phyloP scores from a whole-genome alignment of 2,888 invertebrate species.

The Lasiommata megera region DNA sequence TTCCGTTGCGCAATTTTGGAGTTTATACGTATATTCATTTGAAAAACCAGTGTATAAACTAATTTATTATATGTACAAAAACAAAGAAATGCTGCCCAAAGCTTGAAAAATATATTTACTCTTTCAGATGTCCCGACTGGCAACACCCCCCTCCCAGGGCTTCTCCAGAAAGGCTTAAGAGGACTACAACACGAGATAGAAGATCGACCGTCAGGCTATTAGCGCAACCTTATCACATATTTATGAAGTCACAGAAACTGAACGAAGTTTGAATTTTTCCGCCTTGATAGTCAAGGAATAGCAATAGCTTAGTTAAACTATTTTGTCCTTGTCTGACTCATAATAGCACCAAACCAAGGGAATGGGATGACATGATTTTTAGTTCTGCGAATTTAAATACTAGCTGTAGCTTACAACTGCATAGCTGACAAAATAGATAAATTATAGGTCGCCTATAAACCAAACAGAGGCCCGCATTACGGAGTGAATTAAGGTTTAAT shows the following conservation, averaged over 20 bases:
- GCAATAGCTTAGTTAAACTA: not conserved
- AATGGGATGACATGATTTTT: not conserved
- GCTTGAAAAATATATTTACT: not conserved
- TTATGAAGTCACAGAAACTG: conserved; percentile 20
- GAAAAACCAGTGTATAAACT: no score
- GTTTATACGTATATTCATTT: no score
- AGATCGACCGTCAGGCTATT: conserved; percentile 32
- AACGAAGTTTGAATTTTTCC: conserved; percentile 12
- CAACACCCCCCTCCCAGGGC: conserved; percentile 55
- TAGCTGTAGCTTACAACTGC: no score
- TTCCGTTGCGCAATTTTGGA: no score
- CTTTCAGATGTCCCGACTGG: conserved; percentile 68
- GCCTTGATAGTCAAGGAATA: not conserved
- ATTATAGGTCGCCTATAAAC: no score
- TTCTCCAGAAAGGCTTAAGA: conserved; percentile 50
- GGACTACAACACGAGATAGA: conserved; percentile 40
- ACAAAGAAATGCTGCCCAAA: no score
- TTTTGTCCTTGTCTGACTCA: not conserved
- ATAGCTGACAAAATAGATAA: no score
- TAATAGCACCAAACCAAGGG: not conserved
- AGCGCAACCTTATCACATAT: conserved; percentile 20
- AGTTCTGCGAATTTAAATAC: not conserved
- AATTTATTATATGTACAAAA: no score
- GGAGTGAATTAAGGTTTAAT: no score
- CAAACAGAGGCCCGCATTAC: no score